Base-by-base conservation (phyloP, 2,888 invertebrate species). In the Dynastes grantii region DNA sequence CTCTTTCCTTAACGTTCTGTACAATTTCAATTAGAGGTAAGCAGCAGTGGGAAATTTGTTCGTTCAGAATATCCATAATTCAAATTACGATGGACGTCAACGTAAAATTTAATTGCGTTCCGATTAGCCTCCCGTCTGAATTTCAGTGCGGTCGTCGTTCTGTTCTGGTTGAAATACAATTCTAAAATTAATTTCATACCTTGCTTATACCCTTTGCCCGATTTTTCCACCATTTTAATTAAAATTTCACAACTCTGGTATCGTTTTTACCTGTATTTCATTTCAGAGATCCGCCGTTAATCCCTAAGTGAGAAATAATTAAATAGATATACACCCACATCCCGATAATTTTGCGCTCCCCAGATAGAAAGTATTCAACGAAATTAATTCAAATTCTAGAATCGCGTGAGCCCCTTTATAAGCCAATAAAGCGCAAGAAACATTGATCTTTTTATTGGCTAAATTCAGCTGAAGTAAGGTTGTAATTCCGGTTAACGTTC, bases 171-270 rank as follows among this genome's bases (percentile, higher is more conserved):
- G 63, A 13, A 32, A n/a, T 29, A 9, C 27, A 45, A 63, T 63
- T 32, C 63, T 40, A 40, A 40, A 40, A 65, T 65, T 65, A 65
- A 65, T 65, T 65, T 40, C 22, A 13, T 40, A 40, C 65, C 16
- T 65, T 16, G 55, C 11, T 40, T n/a, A 16, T 37, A 37, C 32
- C 4, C 40, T n/a, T 27, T 27, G 22, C 32, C 27, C 27, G 4
- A 11, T 63, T 63, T 63, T 63, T 65, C 32, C 40, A 5, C 40
- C 16, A 13, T 65, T 65, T 65, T 65, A 65, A 65, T 65, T 65
- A 65, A 65, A 65, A 65, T 65, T 65, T 64, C 29, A 64, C 65
- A 16, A 40, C n/a, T 37, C 16, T 6, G 16, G 40, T 4, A n/a
- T 40, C 32, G 32, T 40, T 65, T 64, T 65, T 65, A 40, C 40